Evolutionary conservation across 1,140 invertebrate species (phyloP), one percentile per base, ranked within the genome.

Genomic region (Drosophila lowei): DNA sequence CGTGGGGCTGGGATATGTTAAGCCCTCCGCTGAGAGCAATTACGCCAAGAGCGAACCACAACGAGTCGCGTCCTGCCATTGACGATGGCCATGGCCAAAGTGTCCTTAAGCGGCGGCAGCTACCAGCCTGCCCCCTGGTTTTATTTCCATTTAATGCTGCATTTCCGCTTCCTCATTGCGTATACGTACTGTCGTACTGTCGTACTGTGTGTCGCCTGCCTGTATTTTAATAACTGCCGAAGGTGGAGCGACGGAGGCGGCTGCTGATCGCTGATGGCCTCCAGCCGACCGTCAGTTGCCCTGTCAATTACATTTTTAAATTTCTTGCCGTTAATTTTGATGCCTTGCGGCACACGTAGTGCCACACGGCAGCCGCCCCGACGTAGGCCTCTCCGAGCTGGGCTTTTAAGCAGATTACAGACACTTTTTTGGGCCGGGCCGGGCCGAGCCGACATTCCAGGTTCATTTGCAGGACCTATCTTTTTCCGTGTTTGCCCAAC

Each of bases 261-360:
- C 54, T 44, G 60, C 30, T 55, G 64, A 55, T 67, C 64, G 41
- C 72, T 57, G 72, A 43, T 48, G 55, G 72, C 66, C 46, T 38
- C 34, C 11, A 13, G 34, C 34, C 34, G 11, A 11, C 34, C 66
- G 55, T 88, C 84, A 83, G 67, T 88, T 83, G 79, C 75, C 53
- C 72, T 88, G 83, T 88, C 83, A 88, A 88, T 88, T 88, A 88
- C 83, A 83, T 89, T 89, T 38, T 88, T 79, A 88, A 88, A 88
- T 88, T 88, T 73, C 67, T 78, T 72, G 79, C 58, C 75, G 79
- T 88, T 89, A 88, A 88, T 88, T 88, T 88, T 83, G 74, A 86
- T 86, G 83, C 65, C 34, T 55, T 60, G 28, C 56, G 41, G 66
- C 64, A 68, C 50, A 25, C 23, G 5, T 25, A 25, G 5, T 0